Conservation (phyloP, 2,888 invertebrate genomes). For the Nowickia ferox region DNA sequence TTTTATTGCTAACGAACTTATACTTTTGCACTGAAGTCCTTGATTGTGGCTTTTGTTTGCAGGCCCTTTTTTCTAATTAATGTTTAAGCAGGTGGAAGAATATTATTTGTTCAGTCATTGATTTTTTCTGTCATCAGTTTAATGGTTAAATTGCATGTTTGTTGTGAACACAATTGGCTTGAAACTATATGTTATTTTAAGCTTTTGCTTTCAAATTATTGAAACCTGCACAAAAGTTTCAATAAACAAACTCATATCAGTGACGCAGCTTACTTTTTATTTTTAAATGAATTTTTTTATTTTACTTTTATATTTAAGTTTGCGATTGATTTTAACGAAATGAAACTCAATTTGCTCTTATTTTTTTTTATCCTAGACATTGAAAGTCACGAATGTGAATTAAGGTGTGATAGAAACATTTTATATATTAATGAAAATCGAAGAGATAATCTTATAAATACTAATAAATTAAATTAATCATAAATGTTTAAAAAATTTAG, state of each 20-base stretch:
- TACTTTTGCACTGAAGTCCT: neutral
- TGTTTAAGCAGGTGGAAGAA: constrained; percentile 12
- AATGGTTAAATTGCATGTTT: constrained; percentile 62
- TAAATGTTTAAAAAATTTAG: neutral
- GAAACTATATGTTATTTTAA: neutral
- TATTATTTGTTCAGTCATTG: constrained; percentile 10
- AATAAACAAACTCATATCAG: constrained; percentile 5
- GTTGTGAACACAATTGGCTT: constrained; percentile 8
- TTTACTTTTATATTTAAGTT: neutral
- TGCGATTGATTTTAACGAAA: constrained; percentile 25
- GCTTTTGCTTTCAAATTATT: constrained; percentile 31
- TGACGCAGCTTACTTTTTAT: constrained; percentile 12
- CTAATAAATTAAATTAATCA: constrained; percentile 6
- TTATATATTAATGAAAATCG: neutral
- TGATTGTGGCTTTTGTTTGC: neutral
- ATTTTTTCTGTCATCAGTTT: constrained; percentile 9
- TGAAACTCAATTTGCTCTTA: constrained; percentile 20
- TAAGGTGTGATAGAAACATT: constrained; percentile 17
- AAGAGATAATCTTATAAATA: constrained; percentile 7
- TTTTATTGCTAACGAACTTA: too few species aligned
- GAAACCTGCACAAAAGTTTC: neutral
- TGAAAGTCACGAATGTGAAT: neutral
- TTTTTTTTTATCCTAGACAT: neutral
- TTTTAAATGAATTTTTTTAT: constrained; percentile 29
- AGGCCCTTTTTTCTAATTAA: constrained; percentile 6